Percentiles rank a stretch among this genome's conserved stretches.
Conservation (phyloP, 2,797 vertebrate genomes). For the Graptemys geographica region DNA sequence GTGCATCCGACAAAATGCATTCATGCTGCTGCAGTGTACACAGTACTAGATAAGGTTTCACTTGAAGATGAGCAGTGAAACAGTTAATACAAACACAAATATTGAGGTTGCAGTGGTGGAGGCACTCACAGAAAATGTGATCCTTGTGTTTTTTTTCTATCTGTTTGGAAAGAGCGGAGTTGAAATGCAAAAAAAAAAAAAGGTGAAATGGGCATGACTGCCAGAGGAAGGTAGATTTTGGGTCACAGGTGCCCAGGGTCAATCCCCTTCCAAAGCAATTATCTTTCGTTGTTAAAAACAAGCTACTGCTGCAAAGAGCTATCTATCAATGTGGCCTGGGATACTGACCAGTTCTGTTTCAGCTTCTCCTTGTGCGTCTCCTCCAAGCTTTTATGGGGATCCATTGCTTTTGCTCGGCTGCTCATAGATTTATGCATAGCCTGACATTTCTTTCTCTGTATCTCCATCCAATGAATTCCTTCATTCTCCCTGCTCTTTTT, state of each 20-base stretch:
- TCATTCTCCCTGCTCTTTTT: conserved; percentile 84
- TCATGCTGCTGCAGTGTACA: not conserved
- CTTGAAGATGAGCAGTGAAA: not conserved
- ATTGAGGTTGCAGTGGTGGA: not conserved
- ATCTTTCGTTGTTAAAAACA: not conserved
- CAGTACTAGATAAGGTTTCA: not conserved
- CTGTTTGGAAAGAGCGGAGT: not conserved
- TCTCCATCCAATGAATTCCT: conserved; percentile 86
- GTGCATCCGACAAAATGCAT: not conserved
- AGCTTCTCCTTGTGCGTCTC: conserved; percentile 87
- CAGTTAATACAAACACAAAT: not conserved
- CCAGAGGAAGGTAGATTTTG: not conserved
- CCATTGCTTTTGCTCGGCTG: conserved; percentile 90
- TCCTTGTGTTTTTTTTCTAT: not conserved
- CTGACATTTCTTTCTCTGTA: conserved; percentile 85
- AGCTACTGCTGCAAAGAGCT: not conserved
- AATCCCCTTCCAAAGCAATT: not conserved
- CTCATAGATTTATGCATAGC: conserved; percentile 86
- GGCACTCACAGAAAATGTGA: not conserved
- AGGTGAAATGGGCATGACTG: not conserved
- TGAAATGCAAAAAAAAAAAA: not conserved
- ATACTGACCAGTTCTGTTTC: conserved; percentile 87
- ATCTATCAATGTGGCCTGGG: not conserved
- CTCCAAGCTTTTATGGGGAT: conserved; percentile 90
- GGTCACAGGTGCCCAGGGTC: not conserved